Percentiles rank a stretch among this genome's conserved stretches.
Evolutionary conservation across 2,113 vertebrate species (phyloP).

Genomic region (Oreochromis spilurus): DNA sequence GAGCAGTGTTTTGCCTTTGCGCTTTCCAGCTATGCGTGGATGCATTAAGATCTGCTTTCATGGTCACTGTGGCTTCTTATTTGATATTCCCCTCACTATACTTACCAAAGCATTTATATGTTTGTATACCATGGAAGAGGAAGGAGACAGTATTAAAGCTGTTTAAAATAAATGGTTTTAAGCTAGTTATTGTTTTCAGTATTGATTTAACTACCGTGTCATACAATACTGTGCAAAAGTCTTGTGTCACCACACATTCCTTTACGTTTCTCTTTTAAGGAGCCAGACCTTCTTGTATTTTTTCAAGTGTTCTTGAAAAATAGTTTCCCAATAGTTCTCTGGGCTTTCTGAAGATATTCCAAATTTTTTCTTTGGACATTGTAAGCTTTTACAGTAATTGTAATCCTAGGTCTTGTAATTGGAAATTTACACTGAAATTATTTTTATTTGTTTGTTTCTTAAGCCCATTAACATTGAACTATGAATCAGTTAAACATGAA

Average conservation of each 20-base stretch:
- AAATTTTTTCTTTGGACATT: background rate
- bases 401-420: background rate
- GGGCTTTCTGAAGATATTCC: background rate
- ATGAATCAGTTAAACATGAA: background rate
- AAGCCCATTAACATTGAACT: background rate
- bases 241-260: background rate
- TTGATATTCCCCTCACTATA: background rate
- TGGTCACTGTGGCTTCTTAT: background rate
- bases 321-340: background rate
- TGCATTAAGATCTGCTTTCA: background rate
- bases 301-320: background rate
- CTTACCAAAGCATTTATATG: background rate
- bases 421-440: background rate
- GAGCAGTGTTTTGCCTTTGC: slow-evolving; percentile 9
- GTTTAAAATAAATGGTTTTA: background rate
- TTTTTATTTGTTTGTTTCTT: background rate
- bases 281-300: background rate
- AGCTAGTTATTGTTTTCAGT: background rate
- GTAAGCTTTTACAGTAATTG: background rate
- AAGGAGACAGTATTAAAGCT: background rate
- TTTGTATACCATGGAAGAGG: background rate
- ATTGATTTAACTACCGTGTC: background rate
- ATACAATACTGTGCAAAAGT: background rate
- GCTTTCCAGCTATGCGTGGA: background rate
- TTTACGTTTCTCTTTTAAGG: background rate